Conservation (phyloP, 53 echinoderm and acorn worm genomes). For the Paracentrotus lividus region DNA sequence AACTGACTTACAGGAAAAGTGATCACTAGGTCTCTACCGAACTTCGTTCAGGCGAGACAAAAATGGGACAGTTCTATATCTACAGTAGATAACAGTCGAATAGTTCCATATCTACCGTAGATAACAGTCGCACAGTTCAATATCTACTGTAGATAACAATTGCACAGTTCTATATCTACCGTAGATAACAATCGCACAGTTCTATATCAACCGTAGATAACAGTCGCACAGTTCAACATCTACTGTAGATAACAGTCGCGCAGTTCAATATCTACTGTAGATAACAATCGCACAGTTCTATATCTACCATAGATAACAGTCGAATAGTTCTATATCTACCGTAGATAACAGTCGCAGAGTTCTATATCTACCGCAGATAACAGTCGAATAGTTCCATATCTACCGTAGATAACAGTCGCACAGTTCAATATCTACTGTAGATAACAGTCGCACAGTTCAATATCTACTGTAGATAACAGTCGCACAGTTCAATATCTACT, state of each 20-base stretch:
- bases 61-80: background rate
- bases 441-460: background rate
- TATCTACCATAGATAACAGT: background rate
- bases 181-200: background rate
- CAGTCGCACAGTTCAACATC: background rate
- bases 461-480: background rate
- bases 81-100: background rate
- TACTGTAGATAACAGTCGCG: background rate
- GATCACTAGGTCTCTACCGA: no score
- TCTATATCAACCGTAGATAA: background rate
- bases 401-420: background rate
- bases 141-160: background rate
- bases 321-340: background rate
- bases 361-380: background rate
- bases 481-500: background rate
- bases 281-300: background rate
- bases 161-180: background rate
- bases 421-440: background rate
- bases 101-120: background rate
- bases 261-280: slow-evolving; percentile 1
- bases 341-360: background rate
- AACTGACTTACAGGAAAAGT: no score
- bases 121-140: background rate
- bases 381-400: background rate
- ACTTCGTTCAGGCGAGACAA: no score